phyloP scores from a whole-genome alignment of 2,113 vertebrate species.

The Tamias sibiricus region DNA sequence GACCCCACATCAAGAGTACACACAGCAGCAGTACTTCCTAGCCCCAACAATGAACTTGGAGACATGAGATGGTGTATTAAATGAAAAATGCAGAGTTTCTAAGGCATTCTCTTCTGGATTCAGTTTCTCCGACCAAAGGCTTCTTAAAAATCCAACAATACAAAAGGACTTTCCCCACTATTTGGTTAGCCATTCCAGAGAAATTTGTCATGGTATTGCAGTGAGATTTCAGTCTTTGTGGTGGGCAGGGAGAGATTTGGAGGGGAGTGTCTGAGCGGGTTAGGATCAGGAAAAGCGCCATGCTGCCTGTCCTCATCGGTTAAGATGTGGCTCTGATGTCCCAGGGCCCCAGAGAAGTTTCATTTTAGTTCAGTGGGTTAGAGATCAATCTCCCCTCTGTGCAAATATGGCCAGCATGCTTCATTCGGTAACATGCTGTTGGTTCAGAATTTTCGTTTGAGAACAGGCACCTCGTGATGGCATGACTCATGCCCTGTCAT shows the following conservation, averaged over 20 bases:
- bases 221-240: background rate
- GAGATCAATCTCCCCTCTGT: too few relatives aligned
- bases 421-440: background rate
- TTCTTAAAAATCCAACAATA: background rate
- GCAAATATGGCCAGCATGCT: fast-evolving
- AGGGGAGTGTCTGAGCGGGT: fast-evolving
- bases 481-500: background rate
- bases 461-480: background rate
- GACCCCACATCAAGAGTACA: background rate
- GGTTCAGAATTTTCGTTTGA: background rate
- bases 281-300: too few relatives aligned
- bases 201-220: background rate
- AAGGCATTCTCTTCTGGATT: background rate
- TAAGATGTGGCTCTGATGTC: background rate
- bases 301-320: background rate
- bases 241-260: fast-evolving
- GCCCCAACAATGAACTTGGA: background rate
- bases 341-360: background rate
- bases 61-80: background rate
- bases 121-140: background rate
- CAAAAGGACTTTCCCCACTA: background rate
- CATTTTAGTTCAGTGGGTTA: background rate
- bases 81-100: background rate
- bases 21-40: background rate
- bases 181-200: background rate